Evolutionary conservation across 2,797 vertebrate species (phyloP), one percentile per base, ranked within the genome.

Genomic region (Spea hammondii): DNA sequence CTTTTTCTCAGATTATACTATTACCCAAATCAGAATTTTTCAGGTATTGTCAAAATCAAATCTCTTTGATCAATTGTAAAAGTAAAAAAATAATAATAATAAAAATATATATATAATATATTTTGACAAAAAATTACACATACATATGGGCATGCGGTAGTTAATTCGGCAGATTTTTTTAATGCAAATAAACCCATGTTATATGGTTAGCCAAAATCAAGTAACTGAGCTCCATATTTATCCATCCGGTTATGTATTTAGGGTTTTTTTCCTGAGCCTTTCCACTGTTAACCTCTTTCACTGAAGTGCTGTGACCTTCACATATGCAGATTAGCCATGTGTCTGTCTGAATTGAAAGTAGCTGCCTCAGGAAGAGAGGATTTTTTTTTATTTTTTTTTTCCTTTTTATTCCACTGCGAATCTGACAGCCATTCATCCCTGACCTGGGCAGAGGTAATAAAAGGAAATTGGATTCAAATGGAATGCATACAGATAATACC

Each of bases 261-360:
- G 88, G 86, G 86, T 67, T 76, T 76, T 60, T 67, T 84, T 82
- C 84, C 83, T 85, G 88, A 89, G 91, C 89, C 64, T 81, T 90
- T 88, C 83, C 84, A 88, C 91, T 89, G 88, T 89, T 92, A 90
- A 88, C 92, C 91, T 88, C 93, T 88, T 82, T 85, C 86, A 86
- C 88, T 88, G 88, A 87, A 88, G 90, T 88, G 88, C 89, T 72
- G 84, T 93, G 94, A 96, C 94, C 95, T 95, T 95, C 93, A 94
- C 93, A 92, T 92, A 94, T 95, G 94, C 88, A 94, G 95, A 96
- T 96, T 92, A 95, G 94, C 95, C 95, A 90, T 86, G 94, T 92
- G 95, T 80, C 88, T 86, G 88, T 89, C 87, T 90, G 91, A 90
- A 91, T 89, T 85, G 86, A 88, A 88, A 84, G 85, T 79, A 74